A percentile compares a stretch with the other conserved stretches of the same genome.
Evolutionary conservation across 2,113 vertebrate species (phyloP).

Genomic region (Hystrix cristata): DNA sequence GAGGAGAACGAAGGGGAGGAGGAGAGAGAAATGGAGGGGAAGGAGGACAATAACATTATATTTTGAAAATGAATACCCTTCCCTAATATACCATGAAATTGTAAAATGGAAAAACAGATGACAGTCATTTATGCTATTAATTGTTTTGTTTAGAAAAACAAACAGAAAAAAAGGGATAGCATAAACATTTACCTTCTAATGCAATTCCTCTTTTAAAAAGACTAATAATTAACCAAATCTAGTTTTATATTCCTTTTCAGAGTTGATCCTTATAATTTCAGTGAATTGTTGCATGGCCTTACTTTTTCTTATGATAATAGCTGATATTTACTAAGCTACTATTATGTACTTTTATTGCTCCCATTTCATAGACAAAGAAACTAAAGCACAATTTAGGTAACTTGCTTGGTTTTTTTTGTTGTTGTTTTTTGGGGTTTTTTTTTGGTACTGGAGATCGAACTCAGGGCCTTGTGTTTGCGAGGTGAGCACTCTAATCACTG

Average conservation of each 20-base stretch:
- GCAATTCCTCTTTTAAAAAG: background rate
- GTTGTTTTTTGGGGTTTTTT: too few species aligned
- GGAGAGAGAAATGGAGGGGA: background rate
- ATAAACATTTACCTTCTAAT: conserved; percentile 51
- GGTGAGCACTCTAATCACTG: too few species aligned
- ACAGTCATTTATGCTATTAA: background rate
- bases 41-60: background rate
- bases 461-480: too few species aligned
- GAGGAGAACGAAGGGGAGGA: too few species aligned
- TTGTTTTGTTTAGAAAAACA: conserved; percentile 39
- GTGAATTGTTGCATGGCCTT: background rate
- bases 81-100: background rate
- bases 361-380: conserved; percentile 2
- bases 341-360: background rate
- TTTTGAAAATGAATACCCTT: background rate
- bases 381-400: background rate
- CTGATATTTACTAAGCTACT: background rate
- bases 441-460: too few species aligned
- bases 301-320: conserved; percentile 14
- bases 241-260: conserved; percentile 24
- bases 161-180: background rate
- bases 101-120: conserved; percentile 20
- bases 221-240: background rate
- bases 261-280: conserved; percentile 10
- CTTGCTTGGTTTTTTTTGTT: background rate